phyloP scores from a whole-genome alignment of 2,113 vertebrate species.

The Bubo blakistoni region DNA sequence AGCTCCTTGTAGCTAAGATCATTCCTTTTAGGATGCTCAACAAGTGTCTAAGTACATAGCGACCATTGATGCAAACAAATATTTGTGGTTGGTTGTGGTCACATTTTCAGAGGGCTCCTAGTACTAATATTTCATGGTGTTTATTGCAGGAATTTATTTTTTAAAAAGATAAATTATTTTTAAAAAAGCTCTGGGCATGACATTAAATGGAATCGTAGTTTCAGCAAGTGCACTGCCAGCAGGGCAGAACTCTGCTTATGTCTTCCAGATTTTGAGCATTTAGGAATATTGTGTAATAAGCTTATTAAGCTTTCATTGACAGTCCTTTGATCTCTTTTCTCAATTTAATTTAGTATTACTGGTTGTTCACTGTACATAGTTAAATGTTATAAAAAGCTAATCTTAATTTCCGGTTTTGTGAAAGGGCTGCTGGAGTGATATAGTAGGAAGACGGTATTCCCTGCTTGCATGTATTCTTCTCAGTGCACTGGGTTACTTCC shows the following conservation, averaged over 20 bases:
- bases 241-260: neutral
- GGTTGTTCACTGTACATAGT: neutral
- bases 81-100: neutral
- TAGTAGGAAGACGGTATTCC: slow-evolving; percentile 85
- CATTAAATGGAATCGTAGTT: neutral
- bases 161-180: neutral
- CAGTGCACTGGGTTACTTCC: slow-evolving; percentile 86
- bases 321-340: neutral
- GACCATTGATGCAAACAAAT: neutral
- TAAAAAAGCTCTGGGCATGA: neutral
- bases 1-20: neutral
- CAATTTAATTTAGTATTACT: neutral
- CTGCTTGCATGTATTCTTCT: slow-evolving; percentile 87
- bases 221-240: neutral
- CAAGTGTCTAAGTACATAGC: neutral
- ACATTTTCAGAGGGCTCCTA: neutral
- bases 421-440: slow-evolving; percentile 96
- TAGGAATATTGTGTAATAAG: neutral
- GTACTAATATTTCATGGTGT: neutral
- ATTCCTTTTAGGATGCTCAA: neutral
- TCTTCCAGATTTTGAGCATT: neutral
- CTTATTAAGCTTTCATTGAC: neutral
- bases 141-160: neutral
- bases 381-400: neutral
- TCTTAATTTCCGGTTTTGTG: neutral